Evolutionary conservation across 1,140 invertebrate species (phyloP), one percentile per base, ranked within the genome.

Genomic region (Diploscapter pachys): DNA sequence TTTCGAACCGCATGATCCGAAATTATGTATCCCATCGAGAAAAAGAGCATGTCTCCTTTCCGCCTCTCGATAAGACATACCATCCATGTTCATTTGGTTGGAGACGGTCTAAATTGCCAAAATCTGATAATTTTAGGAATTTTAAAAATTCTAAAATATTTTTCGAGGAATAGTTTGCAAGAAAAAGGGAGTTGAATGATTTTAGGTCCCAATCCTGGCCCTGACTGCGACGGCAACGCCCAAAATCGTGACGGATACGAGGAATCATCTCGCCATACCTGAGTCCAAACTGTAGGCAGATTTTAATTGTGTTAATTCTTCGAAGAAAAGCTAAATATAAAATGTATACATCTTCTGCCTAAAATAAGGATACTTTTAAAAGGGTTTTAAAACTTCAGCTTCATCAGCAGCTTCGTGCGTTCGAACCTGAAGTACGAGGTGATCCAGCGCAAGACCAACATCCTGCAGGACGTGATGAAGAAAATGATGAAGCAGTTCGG

Each of bases 391-490:
- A 73, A 49, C 71, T 76, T 9, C 77, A 89, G 88, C 86, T 90
- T 76, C 55, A 86, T 90, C 67, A 89, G 89, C 80, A 89, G 88
- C 82, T 98, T 98, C 85, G 95, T 97, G 86, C 88, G 96, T n/a
- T 91, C 92, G 2, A 99, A 99, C 89, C 87, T 99, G 3, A 91
- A 90, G 75, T 98, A 97, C 84, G 89, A 90, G 75, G 90, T 97
- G 3, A 83, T 90, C 50, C 88, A 89, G 6, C 96, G 95, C 76
- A 87, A 87, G 68, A 82, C 85, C 0, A 75, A 70, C 72, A 87
- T 91, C 3, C 87, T 89, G 52, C 86, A 88, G 4, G 92, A 94
- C 79, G 89, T 96, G 0, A 88, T 90, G 49, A 89, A 90, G 8
- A 83, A 92, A 31, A 31, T 31, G 53, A 92, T 98, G 31, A 90